These are phyloP conservation scores for Luidia sarsii DNA, from an alignment of 53 echinoderm and acorn worm species.

Conservation along the genomic window DNA sequence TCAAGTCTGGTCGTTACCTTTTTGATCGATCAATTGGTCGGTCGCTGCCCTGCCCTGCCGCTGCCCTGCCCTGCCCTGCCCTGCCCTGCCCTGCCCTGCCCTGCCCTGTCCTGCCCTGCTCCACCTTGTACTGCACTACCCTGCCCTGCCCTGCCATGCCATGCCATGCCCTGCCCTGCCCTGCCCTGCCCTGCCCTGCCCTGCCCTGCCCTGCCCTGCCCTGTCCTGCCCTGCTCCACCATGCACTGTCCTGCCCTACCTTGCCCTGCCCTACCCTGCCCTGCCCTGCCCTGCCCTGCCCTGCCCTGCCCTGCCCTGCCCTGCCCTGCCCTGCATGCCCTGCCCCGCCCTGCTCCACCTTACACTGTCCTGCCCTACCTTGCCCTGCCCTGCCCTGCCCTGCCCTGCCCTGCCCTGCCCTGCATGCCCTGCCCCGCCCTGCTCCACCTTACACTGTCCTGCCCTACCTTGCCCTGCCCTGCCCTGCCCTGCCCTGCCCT, in stretches of 20 bases:
- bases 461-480: too few species aligned
- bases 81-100: background rate
- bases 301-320: background rate
- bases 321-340: background rate
- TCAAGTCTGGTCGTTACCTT: too few species aligned
- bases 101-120: background rate
- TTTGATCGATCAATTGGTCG: too few species aligned
- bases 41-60: background rate
- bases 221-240: background rate
- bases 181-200: background rate
- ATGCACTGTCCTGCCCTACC: background rate
- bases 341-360: background rate
- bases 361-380: too few species aligned
- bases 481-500: too few species aligned
- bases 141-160: background rate
- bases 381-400: too few species aligned
- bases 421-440: background rate
- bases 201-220: constrained; percentile 1
- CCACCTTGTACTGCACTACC: too few species aligned
- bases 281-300: background rate
- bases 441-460: too few species aligned
- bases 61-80: background rate
- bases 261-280: background rate
- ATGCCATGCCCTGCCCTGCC: background rate
- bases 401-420: too few species aligned